Base-by-base conservation (phyloP, 2,113 vertebrate species). In the Drymodes brunneopygia region DNA sequence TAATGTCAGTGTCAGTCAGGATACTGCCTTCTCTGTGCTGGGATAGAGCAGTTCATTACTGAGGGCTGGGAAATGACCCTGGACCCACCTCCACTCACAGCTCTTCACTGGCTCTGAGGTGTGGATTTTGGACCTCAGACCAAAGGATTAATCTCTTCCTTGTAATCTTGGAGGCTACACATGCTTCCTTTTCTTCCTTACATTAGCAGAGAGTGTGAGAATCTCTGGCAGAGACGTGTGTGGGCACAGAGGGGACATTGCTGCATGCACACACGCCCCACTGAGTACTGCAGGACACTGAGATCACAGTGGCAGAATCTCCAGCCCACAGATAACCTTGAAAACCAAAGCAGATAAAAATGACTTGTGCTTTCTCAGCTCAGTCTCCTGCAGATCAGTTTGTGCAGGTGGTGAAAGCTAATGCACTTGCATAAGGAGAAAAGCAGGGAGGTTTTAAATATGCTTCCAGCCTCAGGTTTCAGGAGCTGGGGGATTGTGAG, bases 181-280 rank as follows among this genome's bases (percentile, higher is more conserved):
- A 3, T 15, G 13, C 72, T 94, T 74, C 3, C 15, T 14, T 40
- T 81, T 48, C 67, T 86, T 47, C 51, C 33, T 84, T 42, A 3
- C 61, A 17, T 72, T 17, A 80, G 53, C 66, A 86, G 66, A 61
- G 78, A 50, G 58, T 0, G 6, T 48, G 61, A 36, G 90, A 57
- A 38, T 35, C 42, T 73, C 36, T 88, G 79, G 25, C 70, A 77
- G 70, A 61, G 35, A 18, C 0, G 5, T 48, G 62, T 70, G 48
- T 73, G 58, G 70, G 58, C 79, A 93, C 42, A 21, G 64, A 70
- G 88, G 22, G 58, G 67, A 17, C 57, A 24, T 54, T 20, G 50
- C 7, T 22, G 12, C 2, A 2, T 47, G 74, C 36, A 2, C 54
- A 28, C 10, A 0, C 31, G 70, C 31, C 31, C 67, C 56, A 36